Evolutionary conservation across 2,797 vertebrate species (phyloP).

Genomic region (Sebastes minor): DNA sequence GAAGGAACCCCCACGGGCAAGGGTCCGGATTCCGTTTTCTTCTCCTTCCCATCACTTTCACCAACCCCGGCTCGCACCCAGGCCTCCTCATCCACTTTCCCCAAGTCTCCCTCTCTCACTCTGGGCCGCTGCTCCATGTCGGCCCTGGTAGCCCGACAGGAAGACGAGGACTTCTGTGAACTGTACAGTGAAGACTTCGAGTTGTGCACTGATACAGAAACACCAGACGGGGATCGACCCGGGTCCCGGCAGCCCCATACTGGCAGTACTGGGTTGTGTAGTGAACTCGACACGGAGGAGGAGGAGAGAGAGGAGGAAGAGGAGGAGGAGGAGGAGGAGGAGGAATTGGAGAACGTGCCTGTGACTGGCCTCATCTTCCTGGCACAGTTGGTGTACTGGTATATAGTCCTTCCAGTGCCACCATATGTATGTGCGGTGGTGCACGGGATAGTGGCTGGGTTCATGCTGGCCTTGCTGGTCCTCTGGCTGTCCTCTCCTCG

Average conservation of each 20-base stretch:
- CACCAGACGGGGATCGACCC: slow-evolving; percentile 75
- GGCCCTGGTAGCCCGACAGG: slow-evolving; percentile 90
- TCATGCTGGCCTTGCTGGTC: slow-evolving; percentile 89
- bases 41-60: slow-evolving; percentile 76
- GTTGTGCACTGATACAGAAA: slow-evolving; percentile 86
- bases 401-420: slow-evolving; percentile 92
- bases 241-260: slow-evolving; percentile 85
- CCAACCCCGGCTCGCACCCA: slow-evolving; percentile 62
- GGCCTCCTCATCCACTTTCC: slow-evolving; percentile 46
- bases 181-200: slow-evolving; percentile 94
- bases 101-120: slow-evolving; percentile 78
- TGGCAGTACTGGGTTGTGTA: slow-evolving; percentile 85
- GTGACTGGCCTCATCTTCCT: slow-evolving; percentile 86
- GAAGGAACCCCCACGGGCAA: slow-evolving; percentile 72
- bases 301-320: slow-evolving; percentile 64
- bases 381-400: slow-evolving; percentile 88
- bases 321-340: slow-evolving; percentile 79
- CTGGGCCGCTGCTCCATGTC: slow-evolving; percentile 93
- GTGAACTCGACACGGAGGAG: slow-evolving; percentile 85
- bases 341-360: slow-evolving; percentile 76
- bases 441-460: slow-evolving; percentile 90
- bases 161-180: slow-evolving; percentile 97
- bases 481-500: slow-evolving; percentile 91
- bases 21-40: slow-evolving; percentile 79
- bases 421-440: slow-evolving; percentile 88